Evolutionary conservation across 2,888 invertebrate genomes (phyloP), one percentile per base, ranked within the genome.

Genomic region (Drepana falcataria): DNA sequence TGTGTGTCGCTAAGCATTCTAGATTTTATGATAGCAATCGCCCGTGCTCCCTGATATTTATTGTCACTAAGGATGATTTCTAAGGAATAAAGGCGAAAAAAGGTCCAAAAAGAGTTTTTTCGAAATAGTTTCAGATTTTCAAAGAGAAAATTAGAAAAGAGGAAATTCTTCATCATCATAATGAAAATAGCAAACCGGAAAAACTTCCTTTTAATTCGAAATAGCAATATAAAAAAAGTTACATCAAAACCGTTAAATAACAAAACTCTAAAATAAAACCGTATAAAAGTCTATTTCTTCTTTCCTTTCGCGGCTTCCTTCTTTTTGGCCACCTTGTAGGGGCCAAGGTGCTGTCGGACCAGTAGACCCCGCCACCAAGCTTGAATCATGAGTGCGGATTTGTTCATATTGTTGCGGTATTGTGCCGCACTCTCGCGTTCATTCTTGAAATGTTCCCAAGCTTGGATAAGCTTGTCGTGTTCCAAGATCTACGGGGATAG

Each of bases 351-450:
- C n/a, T 69, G 71, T 2, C 90, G 79, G 0, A 89, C 90, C 2
- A 89, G 71, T 34, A 89, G 52, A 0, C 90, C 90, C 9, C 90
- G 80, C 90, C 90, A 90, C 90, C 90, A 90, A 6, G 88, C 82
- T 58, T 90, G 90, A 47, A 88, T 83, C 1, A 62, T 68, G 2
- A 78, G 66, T 0, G 90, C 89, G 0, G 85, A 79, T 0, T 69
- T 77, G 2, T 59, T 69, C 88, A 89, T 89, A 61, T 75, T 81
- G 49, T 79, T 74, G 0, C 66, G 61, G 58, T 87, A 86, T 2
- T 48, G 57, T 0, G 83, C 76, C 1, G 70, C 77, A 49, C 68
- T 75, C 57, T 85, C 86, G 0, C 90, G 82, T 33, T 76, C 80
- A 1, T 78, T 72, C 58, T 87, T 88, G 60, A 87, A 88, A 1